Conservation (phyloP, 2,797 vertebrate species). For the Fundulus diaphanus region DNA sequence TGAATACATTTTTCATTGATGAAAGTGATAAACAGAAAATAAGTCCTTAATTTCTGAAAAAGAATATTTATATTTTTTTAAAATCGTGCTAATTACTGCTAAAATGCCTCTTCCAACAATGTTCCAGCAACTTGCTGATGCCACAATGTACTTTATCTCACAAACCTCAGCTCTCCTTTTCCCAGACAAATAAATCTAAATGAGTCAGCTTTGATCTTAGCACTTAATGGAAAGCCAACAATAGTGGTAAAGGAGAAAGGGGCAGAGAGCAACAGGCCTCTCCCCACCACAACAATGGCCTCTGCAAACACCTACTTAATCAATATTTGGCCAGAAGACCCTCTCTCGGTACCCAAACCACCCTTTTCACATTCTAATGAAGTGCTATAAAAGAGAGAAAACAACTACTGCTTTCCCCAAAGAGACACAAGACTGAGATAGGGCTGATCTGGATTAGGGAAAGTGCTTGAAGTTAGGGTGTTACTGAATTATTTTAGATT, state of each 20-base stretch:
- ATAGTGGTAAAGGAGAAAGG: constrained; percentile 90
- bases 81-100: constrained; percentile 31
- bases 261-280: constrained; percentile 88
- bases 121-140: constrained; percentile 53
- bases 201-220: constrained; percentile 94
- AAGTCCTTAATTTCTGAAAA: not conserved
- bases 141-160: constrained; percentile 67
- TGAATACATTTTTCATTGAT: not conserved
- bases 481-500: constrained; percentile 45
- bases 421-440: constrained; percentile 82
- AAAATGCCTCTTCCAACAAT: constrained; percentile 57
- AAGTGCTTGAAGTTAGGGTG: constrained; percentile 56
- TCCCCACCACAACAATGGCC: constrained; percentile 89
- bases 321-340: constrained; percentile 98
- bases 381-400: constrained; percentile 88
- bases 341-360: constrained; percentile 87
- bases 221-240: constrained; percentile 91
- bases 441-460: constrained; percentile 62
- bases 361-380: constrained; percentile 98
- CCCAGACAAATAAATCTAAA: constrained; percentile 98
- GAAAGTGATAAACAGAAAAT: constrained; percentile 11
- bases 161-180: constrained; percentile 80
- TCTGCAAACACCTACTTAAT: constrained; percentile 99
- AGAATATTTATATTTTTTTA: not conserved
- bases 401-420: constrained; percentile 81